Conservation (phyloP, 2,797 vertebrate genomes). For the Pangasius krempfi region DNA sequence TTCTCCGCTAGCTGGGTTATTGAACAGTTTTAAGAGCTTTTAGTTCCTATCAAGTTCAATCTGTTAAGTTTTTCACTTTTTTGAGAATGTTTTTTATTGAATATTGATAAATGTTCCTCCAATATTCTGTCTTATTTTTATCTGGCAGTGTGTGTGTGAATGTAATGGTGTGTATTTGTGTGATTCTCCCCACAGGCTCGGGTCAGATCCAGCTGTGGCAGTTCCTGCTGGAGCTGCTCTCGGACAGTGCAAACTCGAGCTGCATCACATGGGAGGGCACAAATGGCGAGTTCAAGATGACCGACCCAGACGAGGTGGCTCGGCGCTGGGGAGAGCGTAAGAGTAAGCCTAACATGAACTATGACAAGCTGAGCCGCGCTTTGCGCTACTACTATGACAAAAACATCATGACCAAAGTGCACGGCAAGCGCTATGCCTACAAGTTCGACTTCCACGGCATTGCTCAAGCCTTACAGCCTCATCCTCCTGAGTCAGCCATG, state of each 20-base stretch:
- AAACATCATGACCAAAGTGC: constrained; percentile 93
- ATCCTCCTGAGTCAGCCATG: constrained; percentile 83
- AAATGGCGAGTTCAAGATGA: constrained; percentile 90
- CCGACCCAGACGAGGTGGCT: constrained; percentile 86
- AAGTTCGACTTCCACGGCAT: constrained; percentile 92
- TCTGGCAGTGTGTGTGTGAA: not conserved
- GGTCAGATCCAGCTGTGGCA: constrained; percentile 91
- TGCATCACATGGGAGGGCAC: constrained; percentile 91
- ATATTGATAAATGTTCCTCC: not conserved
- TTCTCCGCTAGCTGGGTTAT: not conserved
- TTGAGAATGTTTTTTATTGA: not conserved
- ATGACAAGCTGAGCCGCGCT: constrained; percentile 88
- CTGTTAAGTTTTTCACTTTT: not conserved
- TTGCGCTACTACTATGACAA: constrained; percentile 91
- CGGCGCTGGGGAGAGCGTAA: constrained; percentile 87
- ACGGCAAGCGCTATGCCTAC: constrained; percentile 88
- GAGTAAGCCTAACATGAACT: constrained; percentile 92
- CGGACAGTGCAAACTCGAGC: constrained; percentile 84
- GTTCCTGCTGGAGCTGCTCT: constrained; percentile 87
- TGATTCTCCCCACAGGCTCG: constrained; percentile 71
- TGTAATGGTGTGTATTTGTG: constrained; percentile 11
- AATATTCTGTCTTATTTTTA: not conserved
- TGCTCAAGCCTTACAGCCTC: constrained; percentile 86
- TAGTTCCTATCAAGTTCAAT: not conserved
- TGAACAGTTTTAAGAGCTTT: not conserved